Conservation (phyloP, 2,113 vertebrate species). For the Macrotus californicus region DNA sequence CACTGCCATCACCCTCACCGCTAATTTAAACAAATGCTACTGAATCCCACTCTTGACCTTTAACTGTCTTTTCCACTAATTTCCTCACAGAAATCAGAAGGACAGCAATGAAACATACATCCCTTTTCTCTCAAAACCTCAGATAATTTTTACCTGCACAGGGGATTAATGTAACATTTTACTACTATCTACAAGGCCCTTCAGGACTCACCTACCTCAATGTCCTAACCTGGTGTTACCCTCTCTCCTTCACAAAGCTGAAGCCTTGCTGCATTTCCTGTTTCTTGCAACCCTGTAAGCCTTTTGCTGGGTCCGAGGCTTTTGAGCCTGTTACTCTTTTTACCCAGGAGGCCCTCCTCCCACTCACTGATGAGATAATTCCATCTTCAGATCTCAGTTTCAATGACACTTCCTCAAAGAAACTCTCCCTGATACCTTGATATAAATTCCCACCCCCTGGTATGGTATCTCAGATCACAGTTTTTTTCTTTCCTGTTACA, state of each 20-base stretch:
- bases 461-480: neutral
- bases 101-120: slow-evolving; percentile 5
- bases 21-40: neutral
- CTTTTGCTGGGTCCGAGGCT: neutral
- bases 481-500: neutral
- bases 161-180: neutral
- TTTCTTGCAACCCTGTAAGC: neutral
- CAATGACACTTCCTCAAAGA: neutral
- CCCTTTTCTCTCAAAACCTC: neutral
- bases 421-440: neutral
- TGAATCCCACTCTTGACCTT: neutral
- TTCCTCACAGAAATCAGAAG: neutral
- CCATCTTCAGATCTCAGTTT: neutral
- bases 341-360: accelerated
- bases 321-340: neutral
- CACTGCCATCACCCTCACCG: neutral
- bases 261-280: neutral
- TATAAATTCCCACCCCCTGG: neutral
- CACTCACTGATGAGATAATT: neutral
- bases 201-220: neutral
- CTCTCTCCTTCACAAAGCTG: neutral
- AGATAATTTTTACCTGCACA: neutral
- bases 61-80: neutral
- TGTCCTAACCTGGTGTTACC: neutral
- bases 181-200: neutral